A percentile compares a stretch with the other conserved stretches of the same genome.
Conservation (phyloP, 2,797 vertebrate species). For the Sebastes diaconus region DNA sequence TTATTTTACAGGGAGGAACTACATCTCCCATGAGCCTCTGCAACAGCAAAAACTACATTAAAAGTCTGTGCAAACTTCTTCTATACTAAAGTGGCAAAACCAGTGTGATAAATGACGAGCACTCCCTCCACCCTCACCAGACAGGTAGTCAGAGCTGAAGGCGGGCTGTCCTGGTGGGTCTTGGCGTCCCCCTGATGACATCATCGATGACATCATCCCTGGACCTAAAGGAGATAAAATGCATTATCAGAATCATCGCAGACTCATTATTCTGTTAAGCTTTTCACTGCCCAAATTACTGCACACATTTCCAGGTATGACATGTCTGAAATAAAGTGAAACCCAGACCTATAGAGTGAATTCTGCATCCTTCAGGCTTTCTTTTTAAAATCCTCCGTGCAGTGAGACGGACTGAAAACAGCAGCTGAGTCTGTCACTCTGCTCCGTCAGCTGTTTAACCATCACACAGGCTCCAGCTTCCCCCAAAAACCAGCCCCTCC, state of each 20-base stretch:
- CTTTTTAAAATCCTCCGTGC: neutral
- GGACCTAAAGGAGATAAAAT: conserved; percentile 51
- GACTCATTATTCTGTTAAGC: neutral
- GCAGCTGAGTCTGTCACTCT: conserved; percentile 23
- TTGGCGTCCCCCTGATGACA: conserved; percentile 72
- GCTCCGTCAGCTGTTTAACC: conserved; percentile 28
- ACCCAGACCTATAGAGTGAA: neutral
- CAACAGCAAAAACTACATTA: neutral
- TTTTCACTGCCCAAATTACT: neutral
- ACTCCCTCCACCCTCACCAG: conserved; percentile 71
- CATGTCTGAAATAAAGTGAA: neutral
- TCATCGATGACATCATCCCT: conserved; percentile 72
- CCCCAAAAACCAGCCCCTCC: conserved; percentile 5
- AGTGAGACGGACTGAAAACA: conserved; percentile 9
- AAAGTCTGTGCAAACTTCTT: neutral
- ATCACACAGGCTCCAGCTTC: conserved; percentile 12
- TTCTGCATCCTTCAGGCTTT: neutral
- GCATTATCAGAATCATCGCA: neutral
- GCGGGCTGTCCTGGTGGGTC: conserved; percentile 72
- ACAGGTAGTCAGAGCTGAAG: conserved; percentile 76
- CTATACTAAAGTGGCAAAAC: neutral
- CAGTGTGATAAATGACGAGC: neutral
- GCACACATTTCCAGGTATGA: neutral
- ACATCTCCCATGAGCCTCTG: neutral
- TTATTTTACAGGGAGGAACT: neutral